Percentiles rank a stretch among this genome's conserved stretches.
phyloP scores from a whole-genome alignment of 2,888 invertebrate species.

The Cerceris ruficornis region DNA sequence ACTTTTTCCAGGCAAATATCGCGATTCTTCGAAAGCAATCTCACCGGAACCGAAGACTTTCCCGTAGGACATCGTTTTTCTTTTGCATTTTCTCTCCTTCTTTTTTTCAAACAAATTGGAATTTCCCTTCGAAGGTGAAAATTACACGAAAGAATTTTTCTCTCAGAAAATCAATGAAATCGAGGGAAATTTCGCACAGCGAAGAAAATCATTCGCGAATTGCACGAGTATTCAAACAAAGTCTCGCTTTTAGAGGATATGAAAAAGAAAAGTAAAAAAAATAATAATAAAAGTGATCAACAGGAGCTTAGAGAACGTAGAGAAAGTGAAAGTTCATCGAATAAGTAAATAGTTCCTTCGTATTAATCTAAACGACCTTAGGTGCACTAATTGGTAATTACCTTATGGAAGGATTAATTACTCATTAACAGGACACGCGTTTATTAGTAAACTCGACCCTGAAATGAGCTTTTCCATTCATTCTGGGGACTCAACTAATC shows the following conservation, averaged over 20 bases:
- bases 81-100: too few relatives aligned
- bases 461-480: slow-evolving; percentile 56
- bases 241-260: background rate
- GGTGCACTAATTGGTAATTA: slow-evolving; percentile 47
- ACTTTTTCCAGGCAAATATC: background rate
- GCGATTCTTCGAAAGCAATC: background rate
- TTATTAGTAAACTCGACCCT: slow-evolving; percentile 42
- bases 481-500: slow-evolving; percentile 57
- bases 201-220: too few relatives aligned
- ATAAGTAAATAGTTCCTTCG: slow-evolving; percentile 43
- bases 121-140: too few relatives aligned
- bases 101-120: too few relatives aligned
- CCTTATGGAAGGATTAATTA: background rate
- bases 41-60: background rate
- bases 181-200: too few relatives aligned
- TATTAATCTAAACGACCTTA: slow-evolving; percentile 49
- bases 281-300: background rate
- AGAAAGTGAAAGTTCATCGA: slow-evolving; percentile 12
- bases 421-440: background rate
- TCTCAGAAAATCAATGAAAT: too few relatives aligned
- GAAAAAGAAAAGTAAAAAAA: background rate
- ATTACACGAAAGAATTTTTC: too few relatives aligned
- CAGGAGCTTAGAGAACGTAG: slow-evolving; percentile 13
- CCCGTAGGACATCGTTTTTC: too few relatives aligned
- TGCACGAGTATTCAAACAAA: too few relatives aligned